Base-by-base conservation (phyloP, 2,797 vertebrate genomes). In the Rhinophrynus dorsalis region DNA sequence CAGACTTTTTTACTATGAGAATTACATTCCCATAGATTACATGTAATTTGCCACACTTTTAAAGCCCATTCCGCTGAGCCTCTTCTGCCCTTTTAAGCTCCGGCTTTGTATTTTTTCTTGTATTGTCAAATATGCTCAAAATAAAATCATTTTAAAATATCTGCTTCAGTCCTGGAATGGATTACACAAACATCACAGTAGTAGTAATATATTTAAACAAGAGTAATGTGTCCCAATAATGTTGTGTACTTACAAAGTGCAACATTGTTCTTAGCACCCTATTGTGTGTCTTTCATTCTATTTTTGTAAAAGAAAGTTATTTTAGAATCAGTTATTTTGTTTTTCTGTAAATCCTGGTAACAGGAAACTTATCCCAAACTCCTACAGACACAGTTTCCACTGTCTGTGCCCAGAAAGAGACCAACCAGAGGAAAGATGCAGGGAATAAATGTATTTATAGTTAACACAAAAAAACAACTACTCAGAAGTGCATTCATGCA, bases 271-370 rank as follows among this genome's bases (percentile, higher is more conserved):
- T 17, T 37, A 40, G 42, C 56, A 59, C 10, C n/a, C 29, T 54
- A 18, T 11, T 0, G 21, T 77, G 61, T 79, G 74, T 76, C 76
- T 55, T 75, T 32, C 62, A 42, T 23, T 68, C 79, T 79, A 79
- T 79, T 83, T 81, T 82, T 81, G 77, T 81, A 79, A 72, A 51
- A 55, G 40, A 47, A 6, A 17, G 29, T 9, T 5, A 4, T 24
- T 75, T 71, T 74, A 0, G 21, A 17, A 9, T 66, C 70, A 48
- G 6, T 23, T 58, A 77, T 68, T 81, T 74, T 80, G 66, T 76
- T 82, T 77, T 83, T 80, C 76, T 79, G 63, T 78, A 74, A 71
- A 81, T 81, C 74, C 1, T 80, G 84, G 83, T 79, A 85, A 84
- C 81, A 83, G 82, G 81, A 87, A 86, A 81, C 78, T 44, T 63